Percentiles rank a stretch among this genome's conserved stretches.
phyloP scores from a whole-genome alignment of 2,797 vertebrate genomes.

The Alca torda region DNA sequence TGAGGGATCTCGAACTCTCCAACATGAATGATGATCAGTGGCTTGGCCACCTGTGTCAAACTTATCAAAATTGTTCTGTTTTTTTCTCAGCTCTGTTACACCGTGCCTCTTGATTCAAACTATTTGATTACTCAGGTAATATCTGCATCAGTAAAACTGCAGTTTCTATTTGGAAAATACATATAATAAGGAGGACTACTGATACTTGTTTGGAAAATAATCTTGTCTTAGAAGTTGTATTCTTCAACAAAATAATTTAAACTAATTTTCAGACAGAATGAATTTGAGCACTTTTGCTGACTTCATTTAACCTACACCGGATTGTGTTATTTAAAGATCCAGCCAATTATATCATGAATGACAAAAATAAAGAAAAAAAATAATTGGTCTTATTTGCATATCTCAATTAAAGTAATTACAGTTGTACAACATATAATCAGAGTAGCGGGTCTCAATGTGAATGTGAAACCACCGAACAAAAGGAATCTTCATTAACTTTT shows the following conservation, averaged over 20 bases:
- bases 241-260: not conserved
- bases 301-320: not conserved
- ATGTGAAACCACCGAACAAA: slow-evolving; percentile 41
- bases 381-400: slow-evolving; percentile 19
- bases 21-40: not conserved
- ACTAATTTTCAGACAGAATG: not conserved
- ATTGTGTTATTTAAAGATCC: not conserved
- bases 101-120: not conserved
- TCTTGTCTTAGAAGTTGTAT: not conserved
- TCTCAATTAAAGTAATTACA: slow-evolving; percentile 59
- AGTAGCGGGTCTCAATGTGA: slow-evolving; percentile 12
- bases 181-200: not conserved
- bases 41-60: not conserved
- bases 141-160: not conserved
- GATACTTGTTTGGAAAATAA: not conserved
- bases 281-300: not conserved
- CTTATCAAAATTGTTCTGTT: not conserved
- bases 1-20: not conserved
- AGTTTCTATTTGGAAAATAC: not conserved
- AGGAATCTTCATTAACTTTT: slow-evolving; percentile 60
- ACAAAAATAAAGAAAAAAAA: slow-evolving; percentile 42
- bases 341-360: not conserved
- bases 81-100: not conserved
- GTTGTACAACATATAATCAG: slow-evolving; percentile 45
- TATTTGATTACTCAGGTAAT: not conserved